Base-by-base conservation (phyloP, 2,797 vertebrate genomes). In the Sitta carolinensis region DNA sequence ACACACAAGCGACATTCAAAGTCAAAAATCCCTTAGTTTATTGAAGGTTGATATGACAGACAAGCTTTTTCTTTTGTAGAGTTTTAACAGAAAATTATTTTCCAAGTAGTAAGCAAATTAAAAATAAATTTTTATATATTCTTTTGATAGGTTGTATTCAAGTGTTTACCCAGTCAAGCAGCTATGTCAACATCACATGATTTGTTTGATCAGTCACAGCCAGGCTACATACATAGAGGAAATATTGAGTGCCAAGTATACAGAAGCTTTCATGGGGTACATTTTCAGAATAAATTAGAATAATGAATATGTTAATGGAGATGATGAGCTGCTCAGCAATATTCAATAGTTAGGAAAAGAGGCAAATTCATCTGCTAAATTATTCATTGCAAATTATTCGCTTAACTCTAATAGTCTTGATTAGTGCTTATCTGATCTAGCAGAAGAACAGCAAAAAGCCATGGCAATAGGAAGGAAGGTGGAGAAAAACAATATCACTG, bases 231-330 rank as follows among this genome's bases (percentile, higher is more conserved):
- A 57, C 3, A 18, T 4, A 45, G 59, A 90, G 48, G 29, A 81
- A 81, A 88, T 50, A 55, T 6, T 42, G 42, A 84, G 23, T 86
- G 45, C 48, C 64, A 89, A 59, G 36, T 62, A 51, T n/a, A 51
- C 47, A 87, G 76, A 89, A 68, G 50, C 45, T 84, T 89, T 89
- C 23, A 66, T 36, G 51, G 51, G 61, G 47, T 47, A 81, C 9
- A 69, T 91, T 93, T 91, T 92, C 57, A 67, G 90, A 95, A 93
- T 94, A 94, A 84, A 95, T 95, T 93, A 81, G 51, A 90, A 89
- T 90, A 95, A 94, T 93, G 82, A 96, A 91, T 89, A 84, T 32
- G 25, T 84, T 94, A 94, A 89, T 72, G 57, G 40, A 66, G 83
- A 90, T 88, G n/a, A 51, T 48, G 82, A 75, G 84, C 62, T 94